A percentile compares a stretch with the other conserved stretches of the same genome.
These are phyloP conservation scores for Alcis repandata DNA, from an alignment of 2,888 invertebrate species.

Conservation along the genomic window DNA sequence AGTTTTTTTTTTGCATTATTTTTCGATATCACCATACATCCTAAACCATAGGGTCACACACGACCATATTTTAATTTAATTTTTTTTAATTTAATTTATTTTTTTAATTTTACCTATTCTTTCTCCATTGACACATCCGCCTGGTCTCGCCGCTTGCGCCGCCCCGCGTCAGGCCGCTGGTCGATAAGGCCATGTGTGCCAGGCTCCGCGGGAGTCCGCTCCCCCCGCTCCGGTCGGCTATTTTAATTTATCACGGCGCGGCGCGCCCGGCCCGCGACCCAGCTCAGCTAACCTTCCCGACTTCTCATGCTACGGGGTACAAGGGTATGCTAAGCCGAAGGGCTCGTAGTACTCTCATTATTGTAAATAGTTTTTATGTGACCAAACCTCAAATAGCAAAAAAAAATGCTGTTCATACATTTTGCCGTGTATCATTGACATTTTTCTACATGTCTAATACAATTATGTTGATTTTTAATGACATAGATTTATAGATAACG, in stretches of 20 bases:
- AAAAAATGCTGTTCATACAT: too few species aligned
- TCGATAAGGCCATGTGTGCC: conserved; percentile 84
- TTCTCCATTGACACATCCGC: conserved; percentile 44
- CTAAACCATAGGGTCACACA: too few species aligned
- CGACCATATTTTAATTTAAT: too few species aligned
- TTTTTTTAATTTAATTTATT: too few species aligned
- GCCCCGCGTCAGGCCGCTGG: conserved; percentile 53
- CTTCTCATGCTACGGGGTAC: conserved; percentile 1
- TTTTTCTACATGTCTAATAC: too few species aligned
- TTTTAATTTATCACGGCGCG: conserved; percentile 83
- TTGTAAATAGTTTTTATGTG: background rate
- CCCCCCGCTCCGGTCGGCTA: conserved; percentile 81
- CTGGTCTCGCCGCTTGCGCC: conserved; percentile 52
- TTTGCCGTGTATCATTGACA: too few species aligned
- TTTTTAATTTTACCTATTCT: too few species aligned
- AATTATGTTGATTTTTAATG: too few species aligned
- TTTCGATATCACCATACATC: too few species aligned
- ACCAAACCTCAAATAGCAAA: background rate
- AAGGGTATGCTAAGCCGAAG: too few species aligned
- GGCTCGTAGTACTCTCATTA: background rate
- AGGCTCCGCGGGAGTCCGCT: conserved; percentile 82
- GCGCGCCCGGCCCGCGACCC: conserved; percentile 9
- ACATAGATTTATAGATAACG: too few species aligned
- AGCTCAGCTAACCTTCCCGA: conserved; percentile 55
- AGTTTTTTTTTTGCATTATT: too few species aligned